Evolutionary conservation across 2,888 invertebrate genomes (phyloP), one percentile per base, ranked within the genome.

Genomic region (Aphodius sticticus): DNA sequence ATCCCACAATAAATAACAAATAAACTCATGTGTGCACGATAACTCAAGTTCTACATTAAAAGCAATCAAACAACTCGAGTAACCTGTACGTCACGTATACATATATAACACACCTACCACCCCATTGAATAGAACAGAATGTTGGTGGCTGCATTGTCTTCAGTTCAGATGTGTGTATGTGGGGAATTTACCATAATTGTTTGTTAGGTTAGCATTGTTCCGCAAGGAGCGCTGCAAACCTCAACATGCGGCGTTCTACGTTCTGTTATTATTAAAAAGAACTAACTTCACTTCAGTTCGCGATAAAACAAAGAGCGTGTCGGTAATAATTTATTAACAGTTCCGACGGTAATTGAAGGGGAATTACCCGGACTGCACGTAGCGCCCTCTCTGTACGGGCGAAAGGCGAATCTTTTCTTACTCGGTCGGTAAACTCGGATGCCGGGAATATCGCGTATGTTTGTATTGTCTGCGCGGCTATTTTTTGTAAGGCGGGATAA

Each of bases 61-160:
- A 26, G 3, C 26, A 26, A 26, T 26, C 26, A 26, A 26, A 26
- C 26, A 26, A 26, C 26, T 26, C 26, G 26, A 26, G 26, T 26
- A 26, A 26, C 1, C 26, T 26, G 26, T 26, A 26, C 26, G 26
- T 26, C 26, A 26, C 26, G 26, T 26, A 26, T 26, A 26, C 12
- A 53, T 9, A 53, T 53, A 53, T 53, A 53, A 53, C 12, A 53
- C 7, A 53, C 7, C 9, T 12, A 9, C 12, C 12, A 53, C 7
- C 7, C 1, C 53, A 53, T 9, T 53, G 12, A 53, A 53, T 53
- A 9, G 53, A 53, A 9, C 53, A 53, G 53, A 53, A 53, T 53
- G 53, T 53, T 53, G 53, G 53, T 53, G 53, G 53, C 53, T 53
- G 53, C 53, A 53, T 53, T 53, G 53, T 53, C 53, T 53, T 53